Evolutionary conservation across 2,797 vertebrate species (phyloP).

Genomic region (Phoebastria nigripes): DNA sequence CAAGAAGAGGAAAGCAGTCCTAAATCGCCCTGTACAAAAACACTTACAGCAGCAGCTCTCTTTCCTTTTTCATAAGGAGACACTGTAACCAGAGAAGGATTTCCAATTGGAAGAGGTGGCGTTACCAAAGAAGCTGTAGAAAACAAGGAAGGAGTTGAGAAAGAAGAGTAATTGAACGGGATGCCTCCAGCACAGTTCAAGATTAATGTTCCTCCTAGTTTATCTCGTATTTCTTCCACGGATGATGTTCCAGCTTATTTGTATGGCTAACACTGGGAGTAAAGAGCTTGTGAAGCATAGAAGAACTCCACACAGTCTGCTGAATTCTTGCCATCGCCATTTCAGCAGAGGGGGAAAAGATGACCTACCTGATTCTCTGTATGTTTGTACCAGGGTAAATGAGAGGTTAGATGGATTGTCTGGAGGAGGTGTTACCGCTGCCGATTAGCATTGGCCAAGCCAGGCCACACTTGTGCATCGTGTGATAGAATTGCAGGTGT

Average conservation of each 20-base stretch:
- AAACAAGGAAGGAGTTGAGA: neutral
- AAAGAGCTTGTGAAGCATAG: neutral
- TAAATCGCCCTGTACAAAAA: neutral
- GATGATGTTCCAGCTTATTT: neutral
- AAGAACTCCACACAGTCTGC: neutral
- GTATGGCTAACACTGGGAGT: neutral
- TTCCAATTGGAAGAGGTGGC: neutral
- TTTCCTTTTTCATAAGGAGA: neutral
- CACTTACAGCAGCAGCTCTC: neutral
- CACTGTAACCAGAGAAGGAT: neutral
- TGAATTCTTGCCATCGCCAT: neutral
- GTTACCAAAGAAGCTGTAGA: neutral
- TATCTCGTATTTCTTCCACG: constrained; percentile 23
- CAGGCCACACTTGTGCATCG: too few species aligned
- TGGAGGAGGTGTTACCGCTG: neutral
- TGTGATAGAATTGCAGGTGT: neutral
- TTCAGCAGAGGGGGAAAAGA: neutral
- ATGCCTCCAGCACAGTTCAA: neutral
- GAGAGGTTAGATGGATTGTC: neutral
- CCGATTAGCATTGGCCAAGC: neutral
- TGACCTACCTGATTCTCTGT: neutral
- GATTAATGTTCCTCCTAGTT: neutral
- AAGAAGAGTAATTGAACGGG: neutral
- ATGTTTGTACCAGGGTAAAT: neutral
- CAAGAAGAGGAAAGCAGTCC: neutral